Evolutionary conservation across 2,888 invertebrate genomes (phyloP).

Genomic region (Crocallis elinguaria): DNA sequence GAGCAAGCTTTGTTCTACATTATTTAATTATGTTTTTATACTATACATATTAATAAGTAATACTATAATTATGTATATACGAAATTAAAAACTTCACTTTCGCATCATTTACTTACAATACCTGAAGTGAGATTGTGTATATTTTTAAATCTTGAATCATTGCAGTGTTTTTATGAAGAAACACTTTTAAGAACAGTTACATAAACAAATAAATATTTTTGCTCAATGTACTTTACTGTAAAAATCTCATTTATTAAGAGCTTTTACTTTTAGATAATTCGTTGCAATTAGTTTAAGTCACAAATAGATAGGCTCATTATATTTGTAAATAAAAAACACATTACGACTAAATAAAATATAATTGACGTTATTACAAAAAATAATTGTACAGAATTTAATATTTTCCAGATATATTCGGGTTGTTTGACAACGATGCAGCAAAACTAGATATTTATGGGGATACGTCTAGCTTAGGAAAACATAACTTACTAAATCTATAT

Average conservation of each 20-base stretch:
- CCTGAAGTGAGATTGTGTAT: constrained; percentile 3
- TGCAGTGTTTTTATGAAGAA: no score
- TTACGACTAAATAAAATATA: constrained; percentile 9
- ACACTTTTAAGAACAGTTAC: constrained; percentile 8
- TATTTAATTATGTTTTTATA: not conserved
- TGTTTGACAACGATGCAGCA: constrained; percentile 50
- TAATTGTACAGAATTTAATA: constrained; percentile 17
- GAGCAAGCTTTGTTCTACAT: not conserved
- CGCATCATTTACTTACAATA: constrained; percentile 9
- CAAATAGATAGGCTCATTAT: not conserved
- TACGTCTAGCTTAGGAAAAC: constrained; percentile 1
- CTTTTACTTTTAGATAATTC: constrained; percentile 4
- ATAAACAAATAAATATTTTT: constrained; percentile 20
- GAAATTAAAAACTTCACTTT: not conserved
- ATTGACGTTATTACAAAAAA: constrained; percentile 11
- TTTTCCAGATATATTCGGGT: constrained; percentile 38
- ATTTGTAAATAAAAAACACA: constrained; percentile 24
- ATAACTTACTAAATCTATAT: not conserved
- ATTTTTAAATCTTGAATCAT: not conserved
- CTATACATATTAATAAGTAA: not conserved
- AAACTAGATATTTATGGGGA: constrained; percentile 5
- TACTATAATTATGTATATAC: not conserved
- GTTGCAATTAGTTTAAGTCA: constrained; percentile 14
- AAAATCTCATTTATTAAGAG: constrained; percentile 3
- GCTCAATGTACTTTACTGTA: constrained; percentile 28